Conservation (phyloP, 2,888 invertebrate species). For the Acrobasis suavella region DNA sequence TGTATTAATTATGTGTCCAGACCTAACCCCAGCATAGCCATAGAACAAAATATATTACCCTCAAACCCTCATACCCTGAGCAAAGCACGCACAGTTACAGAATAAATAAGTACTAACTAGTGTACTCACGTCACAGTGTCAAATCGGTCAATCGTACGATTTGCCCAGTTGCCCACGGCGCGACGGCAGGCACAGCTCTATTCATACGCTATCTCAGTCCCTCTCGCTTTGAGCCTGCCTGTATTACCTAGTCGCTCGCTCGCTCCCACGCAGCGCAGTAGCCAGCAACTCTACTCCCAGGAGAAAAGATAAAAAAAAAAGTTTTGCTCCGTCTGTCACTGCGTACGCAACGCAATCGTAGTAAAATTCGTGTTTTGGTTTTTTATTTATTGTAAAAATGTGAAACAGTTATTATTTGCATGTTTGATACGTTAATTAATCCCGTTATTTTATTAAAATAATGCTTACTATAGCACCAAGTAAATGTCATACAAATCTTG, state of each 20-base stretch:
- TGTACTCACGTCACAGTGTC: neutral
- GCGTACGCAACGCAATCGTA: constrained; percentile 1
- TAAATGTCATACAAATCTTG: neutral
- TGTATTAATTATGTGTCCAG: too few species aligned
- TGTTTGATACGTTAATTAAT: neutral
- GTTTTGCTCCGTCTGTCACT: constrained; percentile 2
- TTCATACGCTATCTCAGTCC: neutral
- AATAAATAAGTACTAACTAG: too few species aligned
- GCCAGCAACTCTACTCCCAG: neutral
- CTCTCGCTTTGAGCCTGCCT: neutral
- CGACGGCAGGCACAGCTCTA: neutral
- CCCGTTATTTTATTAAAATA: neutral
- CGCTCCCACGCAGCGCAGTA: constrained; percentile 1
- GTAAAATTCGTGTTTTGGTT: constrained; percentile 3
- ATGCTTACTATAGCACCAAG: neutral
- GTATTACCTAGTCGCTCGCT: neutral
- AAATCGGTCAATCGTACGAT: neutral
- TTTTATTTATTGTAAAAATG: constrained; percentile 1
- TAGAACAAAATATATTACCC: too few species aligned
- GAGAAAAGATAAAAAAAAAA: neutral
- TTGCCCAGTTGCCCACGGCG: neutral
- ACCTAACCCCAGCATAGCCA: too few species aligned
- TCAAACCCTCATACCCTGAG: too few species aligned
- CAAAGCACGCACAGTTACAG: neutral
- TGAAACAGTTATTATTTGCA: neutral